A percentile compares a stretch with the other conserved stretches of the same genome.
Conservation (phyloP, 2,888 invertebrate species). For the Ochropacha duplaris region DNA sequence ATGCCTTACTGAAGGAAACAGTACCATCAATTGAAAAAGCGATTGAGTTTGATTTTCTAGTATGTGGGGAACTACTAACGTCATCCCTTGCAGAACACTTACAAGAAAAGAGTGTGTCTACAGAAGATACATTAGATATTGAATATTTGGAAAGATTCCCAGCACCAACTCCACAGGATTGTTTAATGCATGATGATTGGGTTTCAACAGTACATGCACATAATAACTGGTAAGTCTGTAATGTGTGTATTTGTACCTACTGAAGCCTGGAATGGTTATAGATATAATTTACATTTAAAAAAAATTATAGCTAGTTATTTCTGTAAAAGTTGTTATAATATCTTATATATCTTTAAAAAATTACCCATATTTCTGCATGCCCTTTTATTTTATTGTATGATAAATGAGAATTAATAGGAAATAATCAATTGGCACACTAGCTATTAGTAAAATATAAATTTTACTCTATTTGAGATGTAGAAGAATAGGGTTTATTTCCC, state of each 20-base stretch:
- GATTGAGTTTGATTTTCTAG: slow-evolving; percentile 93
- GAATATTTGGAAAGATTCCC: slow-evolving; percentile 96
- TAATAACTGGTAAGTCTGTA: slow-evolving; percentile 83
- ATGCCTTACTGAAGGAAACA: slow-evolving; percentile 88
- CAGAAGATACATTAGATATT: slow-evolving; percentile 93
- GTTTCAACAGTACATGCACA: slow-evolving; percentile 92
- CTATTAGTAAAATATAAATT: too few relatives aligned
- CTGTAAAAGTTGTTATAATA: too few relatives aligned
- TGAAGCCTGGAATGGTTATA: neutral
- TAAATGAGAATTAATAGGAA: too few relatives aligned
- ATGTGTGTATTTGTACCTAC: too few relatives aligned
- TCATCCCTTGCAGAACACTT: slow-evolving; percentile 88
- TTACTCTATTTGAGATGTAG: too few relatives aligned
- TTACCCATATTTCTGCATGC: too few relatives aligned
- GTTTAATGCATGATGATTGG: slow-evolving; percentile 98
- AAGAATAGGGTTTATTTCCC: too few relatives aligned
- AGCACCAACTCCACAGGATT: slow-evolving; percentile 95
- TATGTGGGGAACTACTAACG: slow-evolving; percentile 91
- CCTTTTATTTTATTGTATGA: too few relatives aligned
- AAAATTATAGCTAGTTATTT: too few relatives aligned
- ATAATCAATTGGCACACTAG: too few relatives aligned
- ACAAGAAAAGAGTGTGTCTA: slow-evolving; percentile 88
- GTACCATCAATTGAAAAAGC: slow-evolving; percentile 55
- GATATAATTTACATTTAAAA: too few relatives aligned
- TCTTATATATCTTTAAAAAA: too few relatives aligned